Evolutionary conservation across 1,140 invertebrate species (phyloP).

Genomic region (Ctenoplectra terminalis): DNA sequence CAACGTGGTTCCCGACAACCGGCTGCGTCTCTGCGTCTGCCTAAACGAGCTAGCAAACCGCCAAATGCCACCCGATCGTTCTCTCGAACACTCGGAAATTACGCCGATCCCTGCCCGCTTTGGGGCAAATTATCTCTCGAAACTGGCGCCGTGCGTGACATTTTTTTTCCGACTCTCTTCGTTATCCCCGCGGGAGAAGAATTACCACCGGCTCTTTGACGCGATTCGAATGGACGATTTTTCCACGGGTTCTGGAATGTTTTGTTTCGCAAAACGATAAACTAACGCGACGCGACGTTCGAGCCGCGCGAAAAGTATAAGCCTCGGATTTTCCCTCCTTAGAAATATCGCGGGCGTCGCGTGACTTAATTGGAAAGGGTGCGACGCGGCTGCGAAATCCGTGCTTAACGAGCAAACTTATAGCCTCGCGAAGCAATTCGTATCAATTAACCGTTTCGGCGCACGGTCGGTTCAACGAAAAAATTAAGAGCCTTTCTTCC

Average conservation of each 20-base stretch:
- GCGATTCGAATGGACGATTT: too few species aligned
- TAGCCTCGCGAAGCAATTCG: constrained; percentile 66
- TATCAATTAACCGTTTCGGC: constrained; percentile 78
- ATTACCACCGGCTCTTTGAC: too few species aligned
- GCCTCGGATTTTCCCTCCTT: constrained; percentile 20
- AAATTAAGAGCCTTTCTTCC: constrained; percentile 64
- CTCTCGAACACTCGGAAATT: constrained; percentile 60
- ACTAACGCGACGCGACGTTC: not conserved
- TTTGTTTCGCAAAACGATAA: too few species aligned
- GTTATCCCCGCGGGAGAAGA: too few species aligned
- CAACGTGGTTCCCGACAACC: constrained; percentile 69
- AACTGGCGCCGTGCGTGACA: too few species aligned
- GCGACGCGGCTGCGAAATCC: constrained; percentile 50
- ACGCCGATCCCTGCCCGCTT: not conserved
- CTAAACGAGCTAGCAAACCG: constrained; percentile 69
- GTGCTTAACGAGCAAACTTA: constrained; percentile 42
- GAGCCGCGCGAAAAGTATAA: constrained; percentile 14
- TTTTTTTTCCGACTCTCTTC: too few species aligned
- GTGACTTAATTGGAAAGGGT: constrained; percentile 67
- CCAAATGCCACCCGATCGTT: constrained; percentile 68
- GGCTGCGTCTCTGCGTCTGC: constrained; percentile 56
- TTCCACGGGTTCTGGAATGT: too few species aligned
- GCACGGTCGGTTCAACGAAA: constrained; percentile 63
- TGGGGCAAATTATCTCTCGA: not conserved
- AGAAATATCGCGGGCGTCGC: constrained; percentile 41